Evolutionary conservation across 2,888 invertebrate species (phyloP).

Genomic region (Dexiosoma caninum): DNA sequence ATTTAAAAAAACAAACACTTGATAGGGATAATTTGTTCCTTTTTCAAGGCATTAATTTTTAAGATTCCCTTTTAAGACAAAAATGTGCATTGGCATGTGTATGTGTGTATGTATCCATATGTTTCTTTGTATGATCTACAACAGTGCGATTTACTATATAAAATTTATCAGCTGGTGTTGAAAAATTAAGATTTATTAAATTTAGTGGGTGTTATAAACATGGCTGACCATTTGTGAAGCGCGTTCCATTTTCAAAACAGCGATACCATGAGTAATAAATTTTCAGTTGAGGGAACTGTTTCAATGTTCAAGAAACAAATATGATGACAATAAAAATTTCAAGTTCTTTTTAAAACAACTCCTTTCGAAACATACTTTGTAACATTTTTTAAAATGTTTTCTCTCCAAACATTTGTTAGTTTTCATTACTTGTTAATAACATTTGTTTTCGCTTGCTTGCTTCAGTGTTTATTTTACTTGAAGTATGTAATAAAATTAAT

Average conservation of each 20-base stretch:
- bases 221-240: neutral
- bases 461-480: neutral
- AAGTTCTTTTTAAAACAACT: neutral
- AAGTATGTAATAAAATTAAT: slow-evolving; percentile 55
- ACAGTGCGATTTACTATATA: neutral
- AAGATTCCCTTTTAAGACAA: neutral
- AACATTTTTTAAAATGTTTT: neutral
- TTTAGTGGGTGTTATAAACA: slow-evolving; percentile 41
- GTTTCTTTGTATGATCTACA: no score
- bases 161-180: slow-evolving; percentile 8
- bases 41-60: neutral
- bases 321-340: slow-evolving; percentile 9
- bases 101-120: neutral
- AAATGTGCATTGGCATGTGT: neutral
- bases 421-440: neutral
- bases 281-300: neutral
- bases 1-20: neutral
- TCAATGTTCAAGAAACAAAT: neutral
- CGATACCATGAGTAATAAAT: slow-evolving; percentile 3
- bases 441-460: neutral
- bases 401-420: neutral
- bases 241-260: neutral
- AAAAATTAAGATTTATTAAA: slow-evolving; percentile 48
- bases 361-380: neutral
- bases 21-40: neutral